These are phyloP conservation scores for Macaca nemestrina DNA, from an alignment of 2,113 vertebrate species.

Conservation along the genomic window DNA sequence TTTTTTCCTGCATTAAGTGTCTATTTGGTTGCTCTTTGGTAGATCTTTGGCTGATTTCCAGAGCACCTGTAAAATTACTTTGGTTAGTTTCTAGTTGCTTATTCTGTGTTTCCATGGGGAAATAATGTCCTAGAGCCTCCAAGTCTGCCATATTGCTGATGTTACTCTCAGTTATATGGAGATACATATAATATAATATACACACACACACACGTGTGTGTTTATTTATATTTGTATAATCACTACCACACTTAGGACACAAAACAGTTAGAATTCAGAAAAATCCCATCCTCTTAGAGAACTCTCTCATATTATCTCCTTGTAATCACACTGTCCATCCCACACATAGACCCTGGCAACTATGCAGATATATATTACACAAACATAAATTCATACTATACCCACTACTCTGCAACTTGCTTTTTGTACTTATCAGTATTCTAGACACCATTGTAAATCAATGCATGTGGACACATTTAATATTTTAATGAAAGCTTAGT, in stretches of 20 bases:
- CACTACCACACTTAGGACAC: background rate
- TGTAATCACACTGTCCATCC: background rate
- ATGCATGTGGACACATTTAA: background rate
- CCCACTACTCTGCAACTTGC: background rate
- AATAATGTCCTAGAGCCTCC: background rate
- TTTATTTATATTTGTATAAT: background rate
- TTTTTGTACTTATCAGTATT: background rate
- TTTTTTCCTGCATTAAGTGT: background rate
- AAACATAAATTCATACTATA: background rate
- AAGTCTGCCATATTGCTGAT: background rate
- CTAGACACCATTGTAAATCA: background rate
- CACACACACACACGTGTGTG: background rate
- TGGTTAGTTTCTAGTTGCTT: background rate
- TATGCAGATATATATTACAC: background rate
- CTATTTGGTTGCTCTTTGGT: background rate
- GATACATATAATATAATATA: no score
- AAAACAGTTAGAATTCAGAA: background rate
- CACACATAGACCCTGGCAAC: background rate
- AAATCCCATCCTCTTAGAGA: background rate
- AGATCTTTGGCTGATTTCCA: background rate
- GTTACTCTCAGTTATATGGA: background rate
- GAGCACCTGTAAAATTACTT: background rate
- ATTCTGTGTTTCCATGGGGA: background rate
- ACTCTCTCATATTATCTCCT: background rate
- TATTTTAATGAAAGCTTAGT: background rate